Evolutionary conservation across 2,113 vertebrate species (phyloP).

Genomic region (Willisornis vidua): DNA sequence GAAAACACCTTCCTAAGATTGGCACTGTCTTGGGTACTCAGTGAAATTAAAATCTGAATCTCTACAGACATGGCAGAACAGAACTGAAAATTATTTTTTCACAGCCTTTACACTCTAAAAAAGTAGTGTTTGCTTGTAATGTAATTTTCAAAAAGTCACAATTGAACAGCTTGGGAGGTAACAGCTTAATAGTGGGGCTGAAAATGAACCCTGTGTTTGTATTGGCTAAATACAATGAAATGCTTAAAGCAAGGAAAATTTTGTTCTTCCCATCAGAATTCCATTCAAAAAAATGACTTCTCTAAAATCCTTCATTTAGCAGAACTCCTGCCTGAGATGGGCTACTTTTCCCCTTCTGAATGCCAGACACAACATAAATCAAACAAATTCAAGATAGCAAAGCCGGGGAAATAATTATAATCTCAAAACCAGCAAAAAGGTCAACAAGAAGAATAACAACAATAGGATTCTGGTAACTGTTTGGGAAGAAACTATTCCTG

Average conservation of each 20-base stretch:
- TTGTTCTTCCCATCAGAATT: background rate
- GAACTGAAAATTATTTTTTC: background rate
- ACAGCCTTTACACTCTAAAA: background rate
- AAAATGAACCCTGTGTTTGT: background rate
- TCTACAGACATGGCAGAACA: background rate
- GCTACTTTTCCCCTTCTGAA: background rate
- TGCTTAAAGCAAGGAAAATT: background rate
- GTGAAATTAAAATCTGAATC: background rate
- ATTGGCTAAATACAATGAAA: background rate
- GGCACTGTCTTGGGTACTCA: background rate
- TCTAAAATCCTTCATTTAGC: background rate
- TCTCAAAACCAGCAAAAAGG: constrained; percentile 37
- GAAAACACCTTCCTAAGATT: background rate
- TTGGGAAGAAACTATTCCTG: constrained; percentile 58
- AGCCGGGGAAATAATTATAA: constrained; percentile 56
- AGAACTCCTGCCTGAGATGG: background rate
- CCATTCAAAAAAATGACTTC: background rate
- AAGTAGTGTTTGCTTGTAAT: background rate
- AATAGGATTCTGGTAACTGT: constrained; percentile 69
- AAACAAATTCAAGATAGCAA: constrained; percentile 44
- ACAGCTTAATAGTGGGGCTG: background rate
- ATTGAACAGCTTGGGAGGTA: background rate
- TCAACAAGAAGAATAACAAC: constrained; percentile 60
- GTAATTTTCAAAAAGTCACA: background rate
- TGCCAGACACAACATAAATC: constrained; percentile 39